Percentiles rank a stretch among this genome's conserved stretches.
Conservation (phyloP, 2,888 invertebrate genomes). For the Dysmachus trigonus region DNA sequence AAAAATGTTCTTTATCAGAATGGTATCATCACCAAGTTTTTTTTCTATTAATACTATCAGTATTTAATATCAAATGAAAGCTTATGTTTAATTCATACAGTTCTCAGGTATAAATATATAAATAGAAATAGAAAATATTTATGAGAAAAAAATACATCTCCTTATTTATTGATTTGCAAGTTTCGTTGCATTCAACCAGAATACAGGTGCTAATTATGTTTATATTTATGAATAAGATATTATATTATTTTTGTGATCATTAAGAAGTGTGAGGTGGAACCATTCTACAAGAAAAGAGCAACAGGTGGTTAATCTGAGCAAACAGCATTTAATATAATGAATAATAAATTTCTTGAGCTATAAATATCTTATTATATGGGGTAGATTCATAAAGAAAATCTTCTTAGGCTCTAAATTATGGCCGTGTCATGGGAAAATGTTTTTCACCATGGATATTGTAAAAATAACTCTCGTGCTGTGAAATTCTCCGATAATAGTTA, state of each 20-base stretch:
- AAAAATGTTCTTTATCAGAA: no score
- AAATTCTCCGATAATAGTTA: background rate
- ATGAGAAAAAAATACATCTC: no score
- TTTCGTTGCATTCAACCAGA: no score
- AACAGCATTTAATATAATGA: background rate
- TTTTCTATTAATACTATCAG: no score
- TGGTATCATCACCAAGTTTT: no score
- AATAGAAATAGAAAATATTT: no score
- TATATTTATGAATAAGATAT: background rate
- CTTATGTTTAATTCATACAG: no score
- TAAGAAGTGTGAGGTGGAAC: no score
- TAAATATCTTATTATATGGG: background rate
- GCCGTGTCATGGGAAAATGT: background rate
- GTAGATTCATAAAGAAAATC: background rate
- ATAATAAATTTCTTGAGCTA: background rate
- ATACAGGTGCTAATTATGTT: background rate
- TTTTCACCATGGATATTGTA: background rate
- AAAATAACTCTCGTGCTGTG: background rate
- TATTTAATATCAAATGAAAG: no score
- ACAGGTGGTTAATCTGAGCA: background rate
- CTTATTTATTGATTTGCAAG: no score
- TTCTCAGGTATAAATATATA: no score
- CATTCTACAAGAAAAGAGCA: background rate
- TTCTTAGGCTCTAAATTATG: background rate
- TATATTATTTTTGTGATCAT: background rate